Evolutionary conservation across 2,113 vertebrate species (phyloP), one percentile per base, ranked within the genome.

Genomic region (Laterallus jamaicensis): DNA sequence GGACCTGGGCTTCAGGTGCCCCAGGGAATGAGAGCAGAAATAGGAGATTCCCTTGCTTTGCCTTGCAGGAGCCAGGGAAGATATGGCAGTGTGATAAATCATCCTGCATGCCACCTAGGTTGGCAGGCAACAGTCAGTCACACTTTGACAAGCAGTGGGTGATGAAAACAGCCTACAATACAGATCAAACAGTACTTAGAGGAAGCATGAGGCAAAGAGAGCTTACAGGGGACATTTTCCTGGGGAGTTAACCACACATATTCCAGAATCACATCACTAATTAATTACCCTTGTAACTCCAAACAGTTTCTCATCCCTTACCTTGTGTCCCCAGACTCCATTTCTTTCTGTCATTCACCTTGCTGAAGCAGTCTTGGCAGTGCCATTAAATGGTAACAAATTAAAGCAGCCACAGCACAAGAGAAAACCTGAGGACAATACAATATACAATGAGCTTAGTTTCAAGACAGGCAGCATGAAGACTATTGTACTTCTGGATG

Each of bases 91-190:
- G n/a, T 28, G 63, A 12, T 10, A 40, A 28, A 50, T 31, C 17
- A 44, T 31, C 28, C 42, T 78, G 37, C 52, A 49, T 18, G 62
- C 1, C 21, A 17, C 32, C 47, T 32, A 3, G 18, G 24, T 20
- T 8, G n/a, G 6, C 26, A 58, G 76, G 35, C 13, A 90, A 5
- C 11, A 60, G 13, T 29, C 82, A 58, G 25, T 10, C 15, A 25
- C 24, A 69, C 40, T 59, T 49, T 76, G 49, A 16, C 24, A 50
- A 91, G 55, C 55, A 50, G 20, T 0, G 3, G 21, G 15, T 74
- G 37, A 0, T 75, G 58, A 56, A 44, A 82, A 28, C 1, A 5
- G n/a, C 5, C 0, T 0, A 19, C 9, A 13, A 24, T 10, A 9
- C 0, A 1, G 62, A 31, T 3, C 40, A 6, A 68, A 52, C 49